phyloP scores from a whole-genome alignment of 2,113 vertebrate species.

The Dicrurus megarhynchus region DNA sequence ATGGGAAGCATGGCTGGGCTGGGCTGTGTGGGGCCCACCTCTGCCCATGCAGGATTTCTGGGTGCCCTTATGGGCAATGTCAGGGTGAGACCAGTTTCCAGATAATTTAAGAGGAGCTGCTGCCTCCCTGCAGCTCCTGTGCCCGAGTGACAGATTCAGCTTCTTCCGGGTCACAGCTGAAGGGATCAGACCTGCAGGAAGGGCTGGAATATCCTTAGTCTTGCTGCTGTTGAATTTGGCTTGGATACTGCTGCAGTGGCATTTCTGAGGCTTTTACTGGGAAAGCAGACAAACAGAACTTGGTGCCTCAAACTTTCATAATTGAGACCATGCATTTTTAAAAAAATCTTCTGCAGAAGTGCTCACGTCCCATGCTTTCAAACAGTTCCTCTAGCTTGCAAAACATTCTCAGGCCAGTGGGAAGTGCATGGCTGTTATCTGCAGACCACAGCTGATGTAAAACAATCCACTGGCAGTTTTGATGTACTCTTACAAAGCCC shows the following conservation, averaged over 20 bases:
- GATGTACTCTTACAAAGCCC: not conserved
- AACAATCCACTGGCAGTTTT: not conserved
- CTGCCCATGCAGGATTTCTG: not conserved
- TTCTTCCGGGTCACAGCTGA: not conserved
- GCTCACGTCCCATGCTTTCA: not conserved
- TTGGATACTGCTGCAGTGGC: not conserved
- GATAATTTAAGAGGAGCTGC: not conserved
- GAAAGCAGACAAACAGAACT: not conserved
- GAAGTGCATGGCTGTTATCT: not conserved
- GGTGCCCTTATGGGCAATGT: not conserved
- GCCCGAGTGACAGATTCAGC: not conserved
- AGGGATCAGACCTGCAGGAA: not conserved
- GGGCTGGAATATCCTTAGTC: not conserved
- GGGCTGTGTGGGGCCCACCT: not conserved
- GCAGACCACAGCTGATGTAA: not conserved
- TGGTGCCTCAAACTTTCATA: not conserved
- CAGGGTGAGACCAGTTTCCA: not conserved
- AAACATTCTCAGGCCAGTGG: not conserved
- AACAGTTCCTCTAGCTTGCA: not conserved
- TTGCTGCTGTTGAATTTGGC: constrained; percentile 27
- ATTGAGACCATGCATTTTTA: not conserved
- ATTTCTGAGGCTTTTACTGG: not conserved
- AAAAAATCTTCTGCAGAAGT: not conserved
- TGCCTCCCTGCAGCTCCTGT: not conserved
- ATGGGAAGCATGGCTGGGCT: not conserved